Evolutionary conservation across 2,888 invertebrate genomes (phyloP).

Genomic region (Norana najaformis): DNA sequence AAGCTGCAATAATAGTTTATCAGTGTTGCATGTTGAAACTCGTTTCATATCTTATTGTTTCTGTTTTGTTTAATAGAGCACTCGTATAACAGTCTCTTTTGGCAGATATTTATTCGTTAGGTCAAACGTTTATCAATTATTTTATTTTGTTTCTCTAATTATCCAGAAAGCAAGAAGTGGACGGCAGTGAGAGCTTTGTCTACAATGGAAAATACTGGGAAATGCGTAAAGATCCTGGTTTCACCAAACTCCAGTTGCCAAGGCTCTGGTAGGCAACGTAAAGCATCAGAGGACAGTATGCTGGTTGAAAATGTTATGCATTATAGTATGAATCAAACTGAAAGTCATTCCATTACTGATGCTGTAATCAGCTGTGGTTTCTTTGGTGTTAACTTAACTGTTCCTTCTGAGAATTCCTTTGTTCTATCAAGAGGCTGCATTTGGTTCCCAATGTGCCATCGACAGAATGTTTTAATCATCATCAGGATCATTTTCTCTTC

Average conservation of each 20-base stretch:
- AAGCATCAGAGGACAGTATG: no score
- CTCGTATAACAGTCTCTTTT: neutral
- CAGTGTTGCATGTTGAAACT: no score
- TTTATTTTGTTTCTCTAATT: constrained; percentile 10
- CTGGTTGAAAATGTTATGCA: no score
- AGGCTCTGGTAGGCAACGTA: constrained; percentile 33
- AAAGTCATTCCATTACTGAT: neutral
- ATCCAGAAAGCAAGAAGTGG: neutral
- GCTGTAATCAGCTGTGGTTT: neutral
- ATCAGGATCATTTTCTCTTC: neutral
- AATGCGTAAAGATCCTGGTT: constrained; percentile 71
- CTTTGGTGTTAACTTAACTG: no score
- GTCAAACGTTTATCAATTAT: neutral
- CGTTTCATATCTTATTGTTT: no score
- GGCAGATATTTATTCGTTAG: neutral
- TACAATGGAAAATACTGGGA: constrained; percentile 80
- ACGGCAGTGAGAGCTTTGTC: constrained; percentile 70
- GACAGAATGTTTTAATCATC: neutral
- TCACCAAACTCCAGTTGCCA: constrained; percentile 60
- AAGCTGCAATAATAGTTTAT: no score
- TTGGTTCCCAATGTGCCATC: neutral
- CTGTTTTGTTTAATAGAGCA: neutral
- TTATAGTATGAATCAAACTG: neutral
- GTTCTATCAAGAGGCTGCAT: neutral
- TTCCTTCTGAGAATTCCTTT: neutral